Percentiles rank a stretch among this genome's conserved stretches.
These are phyloP conservation scores for Pristionchus entomophagus DNA, from an alignment of 2,888 invertebrate genomes.

Conservation along the genomic window DNA sequence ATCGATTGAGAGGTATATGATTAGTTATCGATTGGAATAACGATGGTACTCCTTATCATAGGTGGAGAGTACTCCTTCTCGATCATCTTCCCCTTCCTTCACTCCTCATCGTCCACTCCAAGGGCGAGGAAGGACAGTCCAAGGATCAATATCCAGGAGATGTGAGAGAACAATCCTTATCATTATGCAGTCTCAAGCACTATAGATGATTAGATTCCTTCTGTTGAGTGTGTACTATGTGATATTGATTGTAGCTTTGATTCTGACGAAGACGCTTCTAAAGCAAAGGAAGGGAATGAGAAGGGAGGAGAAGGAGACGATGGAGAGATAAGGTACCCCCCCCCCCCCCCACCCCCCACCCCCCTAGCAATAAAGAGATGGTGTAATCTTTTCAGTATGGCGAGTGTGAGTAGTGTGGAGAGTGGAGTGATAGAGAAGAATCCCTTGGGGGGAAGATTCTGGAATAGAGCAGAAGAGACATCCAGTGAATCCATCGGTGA, in stretches of 20 bases:
- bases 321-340: background rate
- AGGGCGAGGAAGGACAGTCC: constrained; percentile 32
- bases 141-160: constrained; percentile 37
- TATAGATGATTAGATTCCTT: too few species aligned
- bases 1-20: background rate
- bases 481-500: background rate
- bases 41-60: background rate
- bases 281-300: background rate
- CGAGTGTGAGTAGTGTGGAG: background rate
- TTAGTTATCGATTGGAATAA: background rate
- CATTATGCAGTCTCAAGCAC: too few species aligned
- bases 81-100: background rate
- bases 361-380: background rate
- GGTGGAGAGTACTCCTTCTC: background rate
- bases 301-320: background rate
- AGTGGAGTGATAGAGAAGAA: background rate
- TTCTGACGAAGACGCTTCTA: background rate
- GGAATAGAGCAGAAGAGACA: background rate
- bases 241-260: background rate
- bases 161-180: background rate
- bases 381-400: background rate
- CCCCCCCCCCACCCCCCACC: too few species aligned
- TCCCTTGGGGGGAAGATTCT: background rate
- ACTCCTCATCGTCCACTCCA: background rate
- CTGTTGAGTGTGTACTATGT: too few species aligned